Conservation (phyloP, 2,888 invertebrate species). For the Danaus chrysippus region DNA sequence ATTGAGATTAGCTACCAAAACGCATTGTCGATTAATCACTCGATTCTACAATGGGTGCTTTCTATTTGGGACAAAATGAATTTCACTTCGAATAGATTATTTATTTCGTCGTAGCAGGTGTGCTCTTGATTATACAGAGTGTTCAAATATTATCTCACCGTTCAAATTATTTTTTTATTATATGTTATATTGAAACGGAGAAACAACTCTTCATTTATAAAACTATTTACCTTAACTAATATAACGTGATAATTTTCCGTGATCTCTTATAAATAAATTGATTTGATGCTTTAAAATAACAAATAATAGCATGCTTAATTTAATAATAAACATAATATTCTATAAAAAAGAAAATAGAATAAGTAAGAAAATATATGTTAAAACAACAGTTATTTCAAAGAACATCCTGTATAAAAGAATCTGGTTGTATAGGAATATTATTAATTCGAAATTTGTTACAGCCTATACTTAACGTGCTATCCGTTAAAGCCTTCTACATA, state of each 20-base stretch:
- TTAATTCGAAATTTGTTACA: constrained; percentile 76
- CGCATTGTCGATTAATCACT: constrained; percentile 44
- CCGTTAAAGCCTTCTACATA: constrained; percentile 53
- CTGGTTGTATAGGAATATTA: constrained; percentile 58
- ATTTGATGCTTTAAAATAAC: no score
- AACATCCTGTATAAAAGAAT: constrained; percentile 20
- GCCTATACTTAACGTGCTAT: constrained; percentile 69
- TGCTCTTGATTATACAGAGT: constrained; percentile 47
- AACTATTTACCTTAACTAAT: no score
- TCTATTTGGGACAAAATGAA: constrained; percentile 64
- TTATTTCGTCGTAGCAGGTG: constrained; percentile 68
- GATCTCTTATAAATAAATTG: no score
- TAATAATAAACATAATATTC: no score
- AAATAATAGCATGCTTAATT: no score
- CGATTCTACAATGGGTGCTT: constrained; percentile 42
- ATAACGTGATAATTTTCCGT: no score
- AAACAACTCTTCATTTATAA: no score
- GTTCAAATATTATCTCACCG: constrained; percentile 29
- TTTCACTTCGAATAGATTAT: constrained; percentile 68
- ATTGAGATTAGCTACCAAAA: constrained; percentile 55
- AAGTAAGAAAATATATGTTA: background rate
- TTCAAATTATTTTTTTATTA: no score
- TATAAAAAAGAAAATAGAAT: background rate
- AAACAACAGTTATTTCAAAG: background rate
- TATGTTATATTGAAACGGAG: no score